phyloP scores from a whole-genome alignment of 2,797 vertebrate species.

The Lagothrix lagotricha region DNA sequence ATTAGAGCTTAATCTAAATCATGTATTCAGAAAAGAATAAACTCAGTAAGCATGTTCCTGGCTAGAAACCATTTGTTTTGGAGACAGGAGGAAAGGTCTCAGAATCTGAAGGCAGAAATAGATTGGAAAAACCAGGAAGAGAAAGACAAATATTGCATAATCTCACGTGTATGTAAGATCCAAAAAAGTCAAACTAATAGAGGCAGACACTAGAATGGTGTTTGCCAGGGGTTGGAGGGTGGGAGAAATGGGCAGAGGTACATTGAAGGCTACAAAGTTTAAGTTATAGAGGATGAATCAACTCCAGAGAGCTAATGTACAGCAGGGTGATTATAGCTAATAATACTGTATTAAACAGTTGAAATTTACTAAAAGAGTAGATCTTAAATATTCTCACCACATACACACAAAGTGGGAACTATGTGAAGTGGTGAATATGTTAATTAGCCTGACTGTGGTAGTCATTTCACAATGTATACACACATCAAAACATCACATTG shows the following conservation, averaged over 20 bases:
- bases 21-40: neutral
- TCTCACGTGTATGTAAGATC: neutral
- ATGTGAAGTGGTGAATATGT: neutral
- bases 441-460: neutral
- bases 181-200: neutral
- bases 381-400: neutral
- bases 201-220: neutral
- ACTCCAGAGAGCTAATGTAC: neutral
- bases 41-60: neutral
- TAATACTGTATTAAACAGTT: neutral
- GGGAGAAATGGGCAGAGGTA: neutral
- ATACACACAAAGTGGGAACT: neutral
- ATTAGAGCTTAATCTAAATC: neutral
- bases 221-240: neutral
- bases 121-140: neutral
- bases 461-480: neutral
- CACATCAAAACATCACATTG: neutral
- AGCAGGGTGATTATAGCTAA: neutral
- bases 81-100: neutral
- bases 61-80: neutral
- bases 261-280: neutral
- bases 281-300: neutral
- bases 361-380: neutral
- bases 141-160: neutral
- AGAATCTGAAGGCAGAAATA: neutral